These are phyloP conservation scores for Heteromyza rotundicornis DNA, from an alignment of 2,888 invertebrate genomes.

Conservation along the genomic window DNA sequence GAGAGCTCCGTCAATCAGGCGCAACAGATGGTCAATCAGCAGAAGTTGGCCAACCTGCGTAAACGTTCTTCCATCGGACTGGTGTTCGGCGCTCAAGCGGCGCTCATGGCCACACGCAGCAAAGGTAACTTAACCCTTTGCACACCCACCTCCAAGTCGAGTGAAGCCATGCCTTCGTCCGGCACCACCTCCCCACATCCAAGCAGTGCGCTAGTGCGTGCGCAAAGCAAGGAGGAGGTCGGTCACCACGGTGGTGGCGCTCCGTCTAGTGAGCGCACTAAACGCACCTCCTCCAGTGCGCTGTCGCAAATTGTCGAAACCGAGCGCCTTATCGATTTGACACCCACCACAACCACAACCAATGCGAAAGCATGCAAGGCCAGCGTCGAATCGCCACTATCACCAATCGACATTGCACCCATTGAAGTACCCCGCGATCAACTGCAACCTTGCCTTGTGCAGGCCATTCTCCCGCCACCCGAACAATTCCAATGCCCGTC, in stretches of 20 bases:
- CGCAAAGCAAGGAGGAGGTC: conserved; percentile 58
- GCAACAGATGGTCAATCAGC: conserved; percentile 57
- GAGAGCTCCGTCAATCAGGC: conserved; percentile 74
- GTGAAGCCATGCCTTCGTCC: conserved; percentile 48
- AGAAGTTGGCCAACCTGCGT: conserved; percentile 53
- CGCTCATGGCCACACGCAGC: conserved; percentile 58
- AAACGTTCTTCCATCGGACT: conserved; percentile 62
- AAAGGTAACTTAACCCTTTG: conserved; percentile 56
- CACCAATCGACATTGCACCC: conserved; percentile 59
- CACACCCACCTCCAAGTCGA: conserved; percentile 54
- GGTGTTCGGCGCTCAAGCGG: conserved; percentile 61
- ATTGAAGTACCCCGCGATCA: conserved; percentile 56
- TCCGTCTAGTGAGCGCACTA: conserved; percentile 70
- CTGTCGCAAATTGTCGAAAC: conserved; percentile 54
- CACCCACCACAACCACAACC: conserved; percentile 23
- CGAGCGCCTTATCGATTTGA: conserved; percentile 45
- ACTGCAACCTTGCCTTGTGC: conserved; percentile 64
- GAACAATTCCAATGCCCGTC: conserved; percentile 76
- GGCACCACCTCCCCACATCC: conserved; percentile 39
- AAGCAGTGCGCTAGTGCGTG: conserved; percentile 36
- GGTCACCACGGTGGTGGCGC: conserved; percentile 63
- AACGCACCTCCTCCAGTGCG: conserved; percentile 63
- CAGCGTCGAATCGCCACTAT: conserved; percentile 45
- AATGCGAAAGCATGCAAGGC: conserved; percentile 17
- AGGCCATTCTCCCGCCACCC: conserved; percentile 77